These are phyloP conservation scores for Drosophila miranda DNA, from an alignment of 1,140 invertebrate genomes.

Conservation along the genomic window DNA sequence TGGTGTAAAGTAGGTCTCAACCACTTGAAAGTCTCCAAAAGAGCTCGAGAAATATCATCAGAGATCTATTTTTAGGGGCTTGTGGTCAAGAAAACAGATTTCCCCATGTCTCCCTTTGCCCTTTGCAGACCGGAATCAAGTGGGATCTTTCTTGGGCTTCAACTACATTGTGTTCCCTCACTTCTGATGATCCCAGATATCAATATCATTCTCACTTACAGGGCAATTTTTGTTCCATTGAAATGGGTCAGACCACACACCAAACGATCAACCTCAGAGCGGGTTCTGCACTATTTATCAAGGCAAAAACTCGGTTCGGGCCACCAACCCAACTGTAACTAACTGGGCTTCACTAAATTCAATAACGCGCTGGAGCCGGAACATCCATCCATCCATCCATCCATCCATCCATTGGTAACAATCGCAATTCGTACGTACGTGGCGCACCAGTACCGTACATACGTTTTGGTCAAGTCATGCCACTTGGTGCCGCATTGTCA, in stretches of 20 bases:
- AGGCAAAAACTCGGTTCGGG: constrained; percentile 1
- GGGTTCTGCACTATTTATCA: constrained; percentile 45
- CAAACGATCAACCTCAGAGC: constrained; percentile 13
- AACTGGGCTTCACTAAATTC: constrained; percentile 37
- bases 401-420: no score
- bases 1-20: constrained; percentile 29
- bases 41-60: background rate
- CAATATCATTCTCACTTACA: no score
- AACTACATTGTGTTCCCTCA: no score
- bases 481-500: constrained; percentile 44
- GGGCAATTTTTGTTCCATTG: no score
- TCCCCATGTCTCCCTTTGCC: background rate
- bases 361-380: constrained; percentile 20
- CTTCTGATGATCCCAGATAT: no score
- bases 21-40: constrained; percentile 12
- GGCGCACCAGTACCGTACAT: background rate
- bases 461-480: constrained; percentile 62
- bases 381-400: constrained; percentile 18
- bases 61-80: background rate
- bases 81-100: constrained; percentile 24
- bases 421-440: constrained; percentile 31
- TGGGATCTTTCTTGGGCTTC: no score
- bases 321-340: constrained; percentile 51
- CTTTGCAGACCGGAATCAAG: no score
- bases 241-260: constrained; percentile 18